phyloP scores from a whole-genome alignment of 1,140 invertebrate species.

The Drosophila asahinai region DNA sequence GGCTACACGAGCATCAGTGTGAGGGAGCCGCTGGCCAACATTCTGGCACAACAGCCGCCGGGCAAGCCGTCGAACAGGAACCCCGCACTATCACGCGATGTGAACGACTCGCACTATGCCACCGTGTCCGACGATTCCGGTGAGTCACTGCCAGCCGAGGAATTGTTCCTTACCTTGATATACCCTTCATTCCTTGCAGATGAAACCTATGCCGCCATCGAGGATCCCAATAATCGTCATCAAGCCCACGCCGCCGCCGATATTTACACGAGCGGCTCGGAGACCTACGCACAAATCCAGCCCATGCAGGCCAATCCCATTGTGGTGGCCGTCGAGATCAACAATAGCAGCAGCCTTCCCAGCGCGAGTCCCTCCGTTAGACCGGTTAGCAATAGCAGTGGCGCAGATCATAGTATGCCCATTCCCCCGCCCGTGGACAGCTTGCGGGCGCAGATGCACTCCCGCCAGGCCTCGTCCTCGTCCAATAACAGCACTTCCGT shows the following conservation, averaged over 20 bases:
- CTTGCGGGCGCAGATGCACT: conserved; percentile 82
- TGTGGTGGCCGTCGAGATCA: conserved; percentile 86
- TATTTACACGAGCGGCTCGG: conserved; percentile 92
- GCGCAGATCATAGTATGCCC: conserved; percentile 56
- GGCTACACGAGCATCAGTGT: conserved; percentile 96
- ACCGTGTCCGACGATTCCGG: conserved; percentile 94
- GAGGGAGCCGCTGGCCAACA: conserved; percentile 92
- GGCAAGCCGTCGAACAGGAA: conserved; percentile 80
- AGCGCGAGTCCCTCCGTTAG: conserved; percentile 21
- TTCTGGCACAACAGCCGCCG: conserved; percentile 87
- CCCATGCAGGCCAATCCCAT: conserved; percentile 87
- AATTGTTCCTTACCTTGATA: not conserved
- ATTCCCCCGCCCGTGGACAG: conserved; percentile 79
- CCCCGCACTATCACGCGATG: conserved; percentile 84
- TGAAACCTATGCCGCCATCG: conserved; percentile 95
- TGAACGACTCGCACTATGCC: conserved; percentile 90
- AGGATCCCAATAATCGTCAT: conserved; percentile 90
- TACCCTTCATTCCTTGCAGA: conserved; percentile 85
- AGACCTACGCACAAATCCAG: conserved; percentile 95
- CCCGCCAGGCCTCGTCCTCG: conserved; percentile 88
- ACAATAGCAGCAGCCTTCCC: conserved; percentile 64
- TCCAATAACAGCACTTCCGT: conserved; percentile 91
- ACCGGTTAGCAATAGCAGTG: conserved; percentile 37
- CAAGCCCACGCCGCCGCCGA: conserved; percentile 84
- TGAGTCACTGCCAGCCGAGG: conserved; percentile 67